A percentile compares a stretch with the other conserved stretches of the same genome.
Conservation (phyloP, 1,140 invertebrate genomes). For the Trissolcus basalis region DNA sequence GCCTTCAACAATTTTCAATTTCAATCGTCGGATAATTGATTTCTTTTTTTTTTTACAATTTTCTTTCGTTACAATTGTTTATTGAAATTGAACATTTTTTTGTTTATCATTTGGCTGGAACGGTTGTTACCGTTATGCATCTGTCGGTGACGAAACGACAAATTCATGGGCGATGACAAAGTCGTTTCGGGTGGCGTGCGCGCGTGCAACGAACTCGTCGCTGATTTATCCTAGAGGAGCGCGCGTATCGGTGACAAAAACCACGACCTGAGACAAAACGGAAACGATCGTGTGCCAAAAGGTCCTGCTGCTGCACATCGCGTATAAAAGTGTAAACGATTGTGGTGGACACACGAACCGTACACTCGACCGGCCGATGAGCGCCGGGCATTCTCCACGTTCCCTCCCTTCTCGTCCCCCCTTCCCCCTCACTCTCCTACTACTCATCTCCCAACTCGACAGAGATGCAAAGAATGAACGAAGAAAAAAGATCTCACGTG, state of each 20-base stretch:
- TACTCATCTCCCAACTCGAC: constrained; percentile 26
- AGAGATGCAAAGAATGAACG: constrained; percentile 43
- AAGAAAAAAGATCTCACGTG: constrained; percentile 58
- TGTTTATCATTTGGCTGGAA: not conserved
- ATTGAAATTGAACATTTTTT: no score
- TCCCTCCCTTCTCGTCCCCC: constrained; percentile 21
- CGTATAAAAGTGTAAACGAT: constrained; percentile 70
- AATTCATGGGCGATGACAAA: constrained; percentile 44
- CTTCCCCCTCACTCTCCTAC: constrained; percentile 27
- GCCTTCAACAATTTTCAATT: no score
- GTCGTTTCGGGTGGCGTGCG: constrained; percentile 20
- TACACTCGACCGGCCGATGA: constrained; percentile 47
- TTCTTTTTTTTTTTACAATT: no score
- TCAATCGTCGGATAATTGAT: no score
- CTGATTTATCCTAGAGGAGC: constrained; percentile 50
- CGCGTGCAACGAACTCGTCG: constrained; percentile 33
- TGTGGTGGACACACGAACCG: constrained; percentile 64
- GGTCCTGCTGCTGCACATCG: constrained; percentile 47
- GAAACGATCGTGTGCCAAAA: constrained; percentile 61
- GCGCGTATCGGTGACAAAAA: constrained; percentile 56
- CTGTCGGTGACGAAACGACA: not conserved
- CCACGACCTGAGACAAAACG: constrained; percentile 69
- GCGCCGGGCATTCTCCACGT: constrained; percentile 44
- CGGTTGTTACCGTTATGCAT: no score
- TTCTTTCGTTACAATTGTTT: no score